A percentile compares a stretch with the other conserved stretches of the same genome.
Conservation (phyloP, 2,113 vertebrate species). For the Dunckerocampus dactyliophorus region DNA sequence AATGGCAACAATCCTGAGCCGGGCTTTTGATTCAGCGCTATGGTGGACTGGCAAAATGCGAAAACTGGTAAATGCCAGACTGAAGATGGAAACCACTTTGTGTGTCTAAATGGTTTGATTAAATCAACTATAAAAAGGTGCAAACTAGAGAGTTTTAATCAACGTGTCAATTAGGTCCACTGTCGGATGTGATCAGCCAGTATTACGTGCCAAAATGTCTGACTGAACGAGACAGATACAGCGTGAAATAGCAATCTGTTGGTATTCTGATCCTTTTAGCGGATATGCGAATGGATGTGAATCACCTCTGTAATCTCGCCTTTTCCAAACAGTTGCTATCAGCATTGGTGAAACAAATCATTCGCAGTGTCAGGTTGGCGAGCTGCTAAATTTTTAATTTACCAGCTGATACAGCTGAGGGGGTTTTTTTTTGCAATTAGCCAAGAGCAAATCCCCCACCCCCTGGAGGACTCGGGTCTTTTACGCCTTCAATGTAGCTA, state of each 20-base stretch:
- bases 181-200: neutral
- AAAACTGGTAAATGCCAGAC: neutral
- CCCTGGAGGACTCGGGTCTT: neutral
- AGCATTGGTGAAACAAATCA: neutral
- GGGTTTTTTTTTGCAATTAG: neutral
- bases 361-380: neutral
- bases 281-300: neutral
- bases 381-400: slow-evolving; percentile 1
- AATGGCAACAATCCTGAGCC: neutral
- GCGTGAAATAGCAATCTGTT: neutral
- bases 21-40: neutral
- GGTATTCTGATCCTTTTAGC: neutral
- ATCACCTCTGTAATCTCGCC: neutral
- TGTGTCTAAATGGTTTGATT: neutral
- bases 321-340: neutral
- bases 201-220: neutral
- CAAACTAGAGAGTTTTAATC: neutral
- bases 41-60: neutral
- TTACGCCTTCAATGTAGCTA: slow-evolving; percentile 3
- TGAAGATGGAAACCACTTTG: neutral
- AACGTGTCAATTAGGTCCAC: neutral
- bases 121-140: neutral
- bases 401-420: neutral
- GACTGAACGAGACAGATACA: neutral
- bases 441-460: neutral